Conservation (phyloP, 2,797 vertebrate genomes). For the Kryptolebias ocellatus region DNA sequence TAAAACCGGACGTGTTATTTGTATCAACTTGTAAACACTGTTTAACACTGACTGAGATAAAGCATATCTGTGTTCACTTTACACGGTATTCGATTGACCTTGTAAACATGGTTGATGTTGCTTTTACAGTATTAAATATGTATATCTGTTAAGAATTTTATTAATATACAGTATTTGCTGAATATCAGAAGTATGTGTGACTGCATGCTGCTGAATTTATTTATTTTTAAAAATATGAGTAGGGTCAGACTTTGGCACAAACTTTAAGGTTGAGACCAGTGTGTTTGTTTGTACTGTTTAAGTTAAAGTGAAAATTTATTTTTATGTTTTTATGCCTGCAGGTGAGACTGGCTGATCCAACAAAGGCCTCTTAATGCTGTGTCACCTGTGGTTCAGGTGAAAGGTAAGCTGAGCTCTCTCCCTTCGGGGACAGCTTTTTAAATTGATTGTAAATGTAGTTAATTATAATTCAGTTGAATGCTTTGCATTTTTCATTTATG, state of each 20-base stretch:
- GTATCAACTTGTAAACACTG: not conserved
- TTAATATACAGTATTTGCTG: not conserved
- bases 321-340: constrained; percentile 49
- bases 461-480: constrained; percentile 24
- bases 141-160: not conserved
- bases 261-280: constrained; percentile 19
- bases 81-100: not conserved
- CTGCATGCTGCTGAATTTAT: not conserved
- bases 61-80: not conserved
- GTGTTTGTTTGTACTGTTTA: constrained; percentile 26
- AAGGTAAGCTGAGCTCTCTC: constrained; percentile 73
- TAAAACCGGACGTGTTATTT: too few relatives aligned
- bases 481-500: constrained; percentile 16
- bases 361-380: constrained; percentile 71
- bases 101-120: not conserved
- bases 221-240: not conserved
- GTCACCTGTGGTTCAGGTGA: constrained; percentile 67
- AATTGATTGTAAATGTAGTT: constrained; percentile 10
- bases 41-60: not conserved
- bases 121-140: not conserved
- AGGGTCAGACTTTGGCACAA: constrained; percentile 45
- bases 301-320: constrained; percentile 55
- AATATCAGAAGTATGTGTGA: not conserved
- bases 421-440: constrained; percentile 20
- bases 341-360: constrained; percentile 67